A percentile compares a stretch with the other conserved stretches of the same genome.
These are phyloP conservation scores for Neosilurus mollespiculum DNA, from an alignment of 2,797 vertebrate genomes.

Conservation along the genomic window DNA sequence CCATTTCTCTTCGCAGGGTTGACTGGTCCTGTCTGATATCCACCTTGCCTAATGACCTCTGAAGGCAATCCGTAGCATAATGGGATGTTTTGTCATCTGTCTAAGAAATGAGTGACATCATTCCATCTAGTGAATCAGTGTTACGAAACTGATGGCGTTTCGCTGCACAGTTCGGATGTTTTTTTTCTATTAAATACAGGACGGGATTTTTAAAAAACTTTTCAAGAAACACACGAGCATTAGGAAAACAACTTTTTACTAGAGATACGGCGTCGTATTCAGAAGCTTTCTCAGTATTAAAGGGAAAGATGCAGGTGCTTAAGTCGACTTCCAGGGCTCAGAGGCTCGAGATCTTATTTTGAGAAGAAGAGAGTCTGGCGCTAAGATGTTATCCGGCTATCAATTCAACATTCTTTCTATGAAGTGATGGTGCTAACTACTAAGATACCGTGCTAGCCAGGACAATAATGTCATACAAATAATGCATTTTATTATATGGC, in stretches of 20 bases:
- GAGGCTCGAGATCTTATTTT: too few species aligned
- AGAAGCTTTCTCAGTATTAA: not conserved
- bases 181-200: not conserved
- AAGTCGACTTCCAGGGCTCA: too few species aligned
- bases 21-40: constrained; percentile 64
- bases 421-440: too few species aligned
- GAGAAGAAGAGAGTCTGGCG: too few species aligned
- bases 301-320: not conserved
- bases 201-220: constrained; percentile 3
- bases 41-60: constrained; percentile 74
- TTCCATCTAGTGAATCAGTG: constrained; percentile 32
- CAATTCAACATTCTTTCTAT: too few species aligned
- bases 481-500: too few species aligned
- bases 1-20: constrained; percentile 65
- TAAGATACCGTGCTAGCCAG: too few species aligned
- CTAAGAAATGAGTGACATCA: constrained; percentile 68
- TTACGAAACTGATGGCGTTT: constrained; percentile 11
- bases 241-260: not conserved
- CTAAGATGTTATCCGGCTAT: too few species aligned
- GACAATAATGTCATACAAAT: too few species aligned
- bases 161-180: not conserved
- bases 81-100: constrained; percentile 76
- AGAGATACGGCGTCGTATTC: not conserved
- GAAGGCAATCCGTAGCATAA: constrained; percentile 72
- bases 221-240: not conserved